Base-by-base conservation (phyloP, 1,140 invertebrate species). In the Holcopasites calliopsidis region DNA sequence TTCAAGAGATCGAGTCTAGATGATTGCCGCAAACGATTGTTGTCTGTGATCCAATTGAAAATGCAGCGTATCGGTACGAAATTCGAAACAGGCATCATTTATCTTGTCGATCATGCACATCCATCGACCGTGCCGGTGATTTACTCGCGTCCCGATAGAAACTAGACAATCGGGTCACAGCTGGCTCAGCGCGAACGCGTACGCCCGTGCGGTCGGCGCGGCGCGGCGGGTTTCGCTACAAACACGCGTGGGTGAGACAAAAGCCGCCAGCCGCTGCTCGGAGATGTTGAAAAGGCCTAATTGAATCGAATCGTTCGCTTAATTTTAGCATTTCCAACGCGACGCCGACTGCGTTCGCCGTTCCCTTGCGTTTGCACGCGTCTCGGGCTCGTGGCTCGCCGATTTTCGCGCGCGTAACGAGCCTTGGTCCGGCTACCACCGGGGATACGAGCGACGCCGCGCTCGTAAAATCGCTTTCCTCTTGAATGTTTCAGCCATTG, bases 111-210 rank as follows among this genome's bases (percentile, higher is more conserved):
- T 23, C 58, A 2, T 40, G 23, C 23, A 16, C 31, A 57, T 71
- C 49, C 60, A 69, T 42, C 54, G 74, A 1, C 42, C 8, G 60
- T 3, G 7, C 13, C 3, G 33, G 21, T 35, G 54, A 68, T 71
- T 71, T 62, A 62, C 57, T 28, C 49, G 65, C 47, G 44, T 69
- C 47, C 61, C 42, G 64, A 44, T 58, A 49, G 65, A 76, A 80
- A 79, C 77, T 79, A 58, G 72, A 79, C 77, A 79, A 79, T 66
- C 76, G 57, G 77, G 72, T 70, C 66, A 31, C 78, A 77, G 74
- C 74, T 71, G 66, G 65, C 69, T 71, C 49, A n/a, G 28, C 21
- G 50, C 62, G 54, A 57, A 42, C 16, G 38, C 42, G 44, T 23
- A 49, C 50, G 26, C 49, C 16, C 21, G 4, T n/a, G 33, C 13